Percentiles rank a stretch among this genome's conserved stretches.
These are phyloP conservation scores for Bombus sibiricus DNA, from an alignment of 1,140 invertebrate species.

Conservation along the genomic window DNA sequence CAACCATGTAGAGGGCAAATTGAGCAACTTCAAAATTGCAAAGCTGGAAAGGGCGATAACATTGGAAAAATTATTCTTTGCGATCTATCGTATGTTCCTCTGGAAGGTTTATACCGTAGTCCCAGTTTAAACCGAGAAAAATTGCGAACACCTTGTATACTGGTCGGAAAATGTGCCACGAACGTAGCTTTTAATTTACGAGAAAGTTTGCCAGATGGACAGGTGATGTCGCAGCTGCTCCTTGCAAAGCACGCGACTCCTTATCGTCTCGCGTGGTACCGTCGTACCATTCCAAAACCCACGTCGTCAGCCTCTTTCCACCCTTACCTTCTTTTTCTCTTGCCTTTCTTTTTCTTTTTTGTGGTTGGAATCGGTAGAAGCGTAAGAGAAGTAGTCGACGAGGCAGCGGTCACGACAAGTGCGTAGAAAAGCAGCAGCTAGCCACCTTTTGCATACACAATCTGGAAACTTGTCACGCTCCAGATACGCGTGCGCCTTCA, in stretches of 20 bases:
- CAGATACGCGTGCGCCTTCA: conserved; percentile 71
- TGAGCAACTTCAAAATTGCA: too few relatives aligned
- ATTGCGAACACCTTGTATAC: neutral
- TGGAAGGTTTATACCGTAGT: too few relatives aligned
- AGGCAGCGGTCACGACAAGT: conserved; percentile 43
- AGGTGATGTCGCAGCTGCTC: conserved; percentile 76
- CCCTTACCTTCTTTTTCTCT: neutral
- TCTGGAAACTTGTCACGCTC: conserved; percentile 73
- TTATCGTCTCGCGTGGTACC: neutral
- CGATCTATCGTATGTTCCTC: too few relatives aligned
- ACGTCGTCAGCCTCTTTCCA: neutral
- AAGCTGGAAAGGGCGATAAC: too few relatives aligned
- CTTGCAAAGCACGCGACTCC: conserved; percentile 30
- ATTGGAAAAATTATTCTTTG: too few relatives aligned
- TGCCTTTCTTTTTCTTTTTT: neutral
- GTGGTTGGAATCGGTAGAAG: neutral
- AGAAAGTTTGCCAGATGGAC: conserved; percentile 71
- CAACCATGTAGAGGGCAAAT: too few relatives aligned
- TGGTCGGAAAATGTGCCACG: conserved; percentile 26
- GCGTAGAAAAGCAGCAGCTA: conserved; percentile 59
- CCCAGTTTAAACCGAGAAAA: neutral
- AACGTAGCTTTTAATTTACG: conserved; percentile 32
- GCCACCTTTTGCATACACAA: conserved; percentile 62
- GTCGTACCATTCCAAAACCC: neutral
- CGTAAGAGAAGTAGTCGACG: neutral